Evolutionary conservation across 2,888 invertebrate species (phyloP), one percentile per base, ranked within the genome.

Genomic region (Brenthis ino): DNA sequence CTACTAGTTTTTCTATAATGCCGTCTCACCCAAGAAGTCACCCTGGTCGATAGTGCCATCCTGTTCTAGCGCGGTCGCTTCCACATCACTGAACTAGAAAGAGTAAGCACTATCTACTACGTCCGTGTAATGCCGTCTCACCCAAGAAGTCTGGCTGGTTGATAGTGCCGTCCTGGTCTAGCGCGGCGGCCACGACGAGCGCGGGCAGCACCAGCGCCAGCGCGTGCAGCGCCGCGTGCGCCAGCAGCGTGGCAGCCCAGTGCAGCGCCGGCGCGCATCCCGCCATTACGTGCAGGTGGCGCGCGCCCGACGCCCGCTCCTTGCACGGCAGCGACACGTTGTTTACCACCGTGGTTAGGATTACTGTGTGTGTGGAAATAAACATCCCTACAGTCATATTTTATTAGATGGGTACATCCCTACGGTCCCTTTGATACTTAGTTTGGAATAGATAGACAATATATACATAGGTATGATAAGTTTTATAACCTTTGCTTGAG

Each of bases 231-330:
- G 89, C 33, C 0, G 89, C 0, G 85, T 97, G 96, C 77, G 93
- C 93, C 0, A 91, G 2, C 57, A 95, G 94, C 64, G 94, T 94
- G 5, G 94, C 86, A 2, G 90, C 54, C 97, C 97, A 97, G 83
- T 95, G 95, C 11, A 93, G 84, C 13, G 84, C 76, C 0, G 94
- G 88, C 0, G 94, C 87, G 37, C 95, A 94, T 4, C 96, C 95
- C 0, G 95, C 91, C 95, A 96, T 94, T 33, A 94, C 83, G 85
- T 96, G 96, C 51, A 96, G 81, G 76, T 95, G 95, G 37, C 96
- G 95, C 50, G 96, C 92, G 64, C 94, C 95, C 1, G 93, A 90
- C 6, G 83, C 80, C 12, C 94, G 91, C 84, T 97, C 97, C 65
- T 87, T 87, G 74, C 95, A 93, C 4, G 96, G 95, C 67, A 96